A percentile compares a stretch with the other conserved stretches of the same genome.
phyloP scores from a whole-genome alignment of 2,888 invertebrate species.

The Pemphredon lugubris region DNA sequence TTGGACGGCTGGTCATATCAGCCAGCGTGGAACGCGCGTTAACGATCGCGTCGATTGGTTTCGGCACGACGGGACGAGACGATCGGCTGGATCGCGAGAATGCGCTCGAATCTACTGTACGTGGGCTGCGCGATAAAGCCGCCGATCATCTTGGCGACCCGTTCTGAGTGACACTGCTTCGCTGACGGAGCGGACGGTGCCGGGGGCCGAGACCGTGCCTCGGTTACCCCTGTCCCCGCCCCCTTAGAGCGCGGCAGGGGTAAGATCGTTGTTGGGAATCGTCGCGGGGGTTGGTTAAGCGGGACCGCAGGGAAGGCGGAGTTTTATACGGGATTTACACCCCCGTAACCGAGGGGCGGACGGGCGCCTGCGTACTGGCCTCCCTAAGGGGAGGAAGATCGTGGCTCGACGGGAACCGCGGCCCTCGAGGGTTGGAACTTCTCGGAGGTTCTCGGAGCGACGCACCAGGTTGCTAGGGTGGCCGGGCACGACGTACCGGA shows the following conservation, averaged over 20 bases:
- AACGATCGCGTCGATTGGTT: constrained; percentile 2
- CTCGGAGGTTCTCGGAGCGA: constrained; percentile 27
- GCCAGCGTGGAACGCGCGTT: constrained; percentile 24
- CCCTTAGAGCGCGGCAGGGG: background rate
- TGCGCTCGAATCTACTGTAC: constrained; percentile 23
- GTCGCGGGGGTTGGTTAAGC: constrained; percentile 47
- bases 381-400: background rate
- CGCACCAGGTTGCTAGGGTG: constrained; percentile 67
- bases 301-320: constrained; percentile 36
- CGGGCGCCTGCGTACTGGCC: constrained; percentile 61
- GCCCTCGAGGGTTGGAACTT: constrained; percentile 28
- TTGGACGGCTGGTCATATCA: constrained; percentile 54
- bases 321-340: constrained; percentile 44
- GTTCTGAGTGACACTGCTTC: constrained; percentile 72
- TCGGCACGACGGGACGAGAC: background rate
- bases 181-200: too few species aligned
- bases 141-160: constrained; percentile 76
- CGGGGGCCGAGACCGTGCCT: too few species aligned
- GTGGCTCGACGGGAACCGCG: background rate
- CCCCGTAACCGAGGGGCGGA: constrained; percentile 49
- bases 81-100: background rate
- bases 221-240: constrained; percentile 22
- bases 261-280: constrained; percentile 7
- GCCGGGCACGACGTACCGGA: constrained; percentile 60
- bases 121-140: constrained; percentile 51